Base-by-base conservation (phyloP, 2,113 vertebrate genomes). In the Atherinomorus stipes region DNA sequence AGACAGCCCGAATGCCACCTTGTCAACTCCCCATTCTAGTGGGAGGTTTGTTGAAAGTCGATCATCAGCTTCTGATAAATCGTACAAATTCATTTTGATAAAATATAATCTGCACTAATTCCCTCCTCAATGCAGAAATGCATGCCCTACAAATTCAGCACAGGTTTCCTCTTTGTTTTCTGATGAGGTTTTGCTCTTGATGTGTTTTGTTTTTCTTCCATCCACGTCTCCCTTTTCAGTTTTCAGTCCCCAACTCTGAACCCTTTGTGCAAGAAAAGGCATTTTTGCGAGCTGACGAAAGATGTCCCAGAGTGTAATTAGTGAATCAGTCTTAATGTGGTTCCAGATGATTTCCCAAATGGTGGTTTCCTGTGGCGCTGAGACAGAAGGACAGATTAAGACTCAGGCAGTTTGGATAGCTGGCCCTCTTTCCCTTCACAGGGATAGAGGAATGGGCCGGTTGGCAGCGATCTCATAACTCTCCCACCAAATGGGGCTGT, bases 401-500 rank as follows among this genome's bases (percentile, higher is more conserved):
- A 87, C 87, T 69, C 74, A 34, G 80, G 85, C 82, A 87, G 88
- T 91, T 93, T 92, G 90, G 86, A 93, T 90, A 92, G 88, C 90
- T 87, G 76, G 75, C 84, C 82, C 87, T 88, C 66, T 72, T 78
- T 85, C 89, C 83, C 84, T 86, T 88, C 77, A 22, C 58, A 7
- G 80, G 90, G 86, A 85, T 64, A 54, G 65, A 74, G 75, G 89
- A 92, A 93, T 88, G 85, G 80, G 80, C 81, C 40, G 85, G 88
- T 93, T 93, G 91, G 92, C 91, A 93, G 75, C 23, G 58, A 84
- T 87, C 85, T 92, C 89, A 90, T 90, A 90, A 92, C 91, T 94
- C 93, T 93, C 89, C 89, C 85, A 88, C 85, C 92, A 93, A 93
- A 92, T 93, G 88, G 85, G 90, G 72, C 90, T 93, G 93, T 94